Conservation (phyloP, 2,113 vertebrate species). For the Alligator mississippiensis region DNA sequence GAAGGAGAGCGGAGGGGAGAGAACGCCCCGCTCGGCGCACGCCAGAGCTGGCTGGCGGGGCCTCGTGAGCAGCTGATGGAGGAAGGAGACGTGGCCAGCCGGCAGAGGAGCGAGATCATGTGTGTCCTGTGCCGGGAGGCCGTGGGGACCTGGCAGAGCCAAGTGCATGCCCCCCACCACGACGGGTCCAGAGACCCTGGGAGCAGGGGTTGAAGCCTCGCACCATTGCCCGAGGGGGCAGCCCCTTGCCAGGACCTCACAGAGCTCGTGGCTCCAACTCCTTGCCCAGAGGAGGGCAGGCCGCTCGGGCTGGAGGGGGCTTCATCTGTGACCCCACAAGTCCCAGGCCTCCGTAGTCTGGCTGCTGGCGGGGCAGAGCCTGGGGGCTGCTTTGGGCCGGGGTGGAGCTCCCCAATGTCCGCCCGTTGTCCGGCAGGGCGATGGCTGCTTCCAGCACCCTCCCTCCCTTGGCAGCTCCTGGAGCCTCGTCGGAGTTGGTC, state of each 20-base stretch:
- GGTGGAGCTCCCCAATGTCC: too few species aligned
- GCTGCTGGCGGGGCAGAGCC: background rate
- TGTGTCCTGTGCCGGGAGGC: background rate
- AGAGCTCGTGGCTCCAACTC: background rate
- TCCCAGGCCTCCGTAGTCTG: background rate
- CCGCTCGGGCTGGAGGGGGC: too few species aligned
- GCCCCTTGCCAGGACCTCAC: too few species aligned
- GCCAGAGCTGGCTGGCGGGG: background rate
- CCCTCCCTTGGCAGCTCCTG: background rate
- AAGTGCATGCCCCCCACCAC: background rate
- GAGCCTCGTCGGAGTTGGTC: background rate
- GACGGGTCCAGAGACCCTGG: too few species aligned
- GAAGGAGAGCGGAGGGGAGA: background rate
- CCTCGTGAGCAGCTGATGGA: accelerated
- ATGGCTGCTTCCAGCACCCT: background rate
- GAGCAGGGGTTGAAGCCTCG: too few species aligned
- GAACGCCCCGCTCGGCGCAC: background rate
- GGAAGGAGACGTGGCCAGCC: accelerated
- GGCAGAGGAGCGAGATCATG: background rate
- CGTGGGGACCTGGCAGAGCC: background rate
- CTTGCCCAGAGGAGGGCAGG: background rate
- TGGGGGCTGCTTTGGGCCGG: too few species aligned
- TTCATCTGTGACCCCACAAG: too few species aligned
- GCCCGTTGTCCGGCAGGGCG: too few species aligned
- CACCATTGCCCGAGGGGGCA: too few species aligned